Evolutionary conservation across 2,888 invertebrate species (phyloP).

Genomic region (Nycteola revayana): DNA sequence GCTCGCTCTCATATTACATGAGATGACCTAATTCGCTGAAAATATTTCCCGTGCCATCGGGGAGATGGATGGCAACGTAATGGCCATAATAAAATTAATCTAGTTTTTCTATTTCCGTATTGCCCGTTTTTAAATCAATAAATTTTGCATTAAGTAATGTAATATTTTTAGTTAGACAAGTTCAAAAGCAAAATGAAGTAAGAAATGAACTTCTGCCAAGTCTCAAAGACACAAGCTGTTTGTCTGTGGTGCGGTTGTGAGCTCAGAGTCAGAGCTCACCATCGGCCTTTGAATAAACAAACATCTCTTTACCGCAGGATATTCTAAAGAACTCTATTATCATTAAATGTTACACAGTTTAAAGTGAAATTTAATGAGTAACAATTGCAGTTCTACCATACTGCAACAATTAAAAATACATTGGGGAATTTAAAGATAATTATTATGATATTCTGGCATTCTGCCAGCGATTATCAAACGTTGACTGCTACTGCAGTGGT

Average conservation of each 20-base stretch:
- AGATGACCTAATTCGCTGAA: slow-evolving; percentile 59
- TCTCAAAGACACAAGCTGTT: slow-evolving; percentile 11
- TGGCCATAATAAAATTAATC: slow-evolving; percentile 21
- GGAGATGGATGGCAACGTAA: slow-evolving; percentile 26
- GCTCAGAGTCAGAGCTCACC: slow-evolving; percentile 16
- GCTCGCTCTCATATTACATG: slow-evolving; percentile 57
- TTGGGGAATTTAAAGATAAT: slow-evolving; percentile 1
- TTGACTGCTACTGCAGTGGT: slow-evolving; percentile 35
- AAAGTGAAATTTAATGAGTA: no score
- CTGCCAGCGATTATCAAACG: slow-evolving; percentile 42
- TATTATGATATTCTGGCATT: slow-evolving; percentile 40
- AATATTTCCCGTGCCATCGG: slow-evolving; percentile 41
- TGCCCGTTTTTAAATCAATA: background rate
- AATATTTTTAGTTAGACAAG: no score
- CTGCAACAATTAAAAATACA: slow-evolving; percentile 4
- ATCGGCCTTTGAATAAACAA: slow-evolving; percentile 32
- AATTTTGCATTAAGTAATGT: no score
- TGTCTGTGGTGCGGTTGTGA: slow-evolving; percentile 16
- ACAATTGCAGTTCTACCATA: no score
- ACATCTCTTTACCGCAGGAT: slow-evolving; percentile 30
- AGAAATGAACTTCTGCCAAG: no score
- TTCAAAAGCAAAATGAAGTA: no score
- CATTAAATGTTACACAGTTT: background rate
- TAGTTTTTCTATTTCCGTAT: slow-evolving; percentile 8
- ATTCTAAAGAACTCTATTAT: slow-evolving; percentile 12